Evolutionary conservation across 1,140 invertebrate species (phyloP).

Genomic region (Drosophila repletoides): DNA sequence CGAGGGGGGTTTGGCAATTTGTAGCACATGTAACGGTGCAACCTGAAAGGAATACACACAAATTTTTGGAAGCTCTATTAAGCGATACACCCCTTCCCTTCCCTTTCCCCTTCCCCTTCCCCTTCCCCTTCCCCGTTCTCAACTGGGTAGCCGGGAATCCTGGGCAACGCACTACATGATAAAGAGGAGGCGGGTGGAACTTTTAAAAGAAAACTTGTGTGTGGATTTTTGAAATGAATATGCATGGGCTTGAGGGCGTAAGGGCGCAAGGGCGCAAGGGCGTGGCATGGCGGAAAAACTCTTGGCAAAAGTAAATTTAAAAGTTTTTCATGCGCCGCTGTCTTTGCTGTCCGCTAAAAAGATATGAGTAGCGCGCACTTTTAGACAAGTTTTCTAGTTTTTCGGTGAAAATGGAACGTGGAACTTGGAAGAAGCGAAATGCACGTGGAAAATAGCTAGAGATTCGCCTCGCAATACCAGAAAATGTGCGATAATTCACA

Average conservation of each 20-base stretch:
- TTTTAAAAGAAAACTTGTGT: constrained; percentile 67
- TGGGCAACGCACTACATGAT: neutral
- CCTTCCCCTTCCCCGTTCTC: neutral
- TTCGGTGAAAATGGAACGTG: neutral
- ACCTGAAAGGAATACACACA: constrained; percentile 56
- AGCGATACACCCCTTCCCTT: constrained; percentile 30
- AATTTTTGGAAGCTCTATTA: constrained; percentile 77
- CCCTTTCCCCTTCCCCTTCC: neutral
- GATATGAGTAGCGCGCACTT: constrained; percentile 73
- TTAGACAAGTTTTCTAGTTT: constrained; percentile 79
- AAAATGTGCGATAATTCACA: constrained; percentile 80
- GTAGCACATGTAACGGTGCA: constrained; percentile 65
- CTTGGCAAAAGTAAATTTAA: constrained; percentile 81
- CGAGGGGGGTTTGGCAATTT: constrained; percentile 49
- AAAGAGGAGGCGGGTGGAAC: constrained; percentile 17
- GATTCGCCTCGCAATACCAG: constrained; percentile 45
- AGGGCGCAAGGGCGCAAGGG: constrained; percentile 4
- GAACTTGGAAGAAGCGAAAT: too few relatives aligned
- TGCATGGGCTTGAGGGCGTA: constrained; percentile 43
- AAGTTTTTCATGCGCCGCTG: constrained; percentile 68
- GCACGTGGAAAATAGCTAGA: constrained; percentile 33
- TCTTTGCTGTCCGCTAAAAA: constrained; percentile 37
- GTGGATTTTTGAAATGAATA: constrained; percentile 73
- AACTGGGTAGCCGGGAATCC: neutral
- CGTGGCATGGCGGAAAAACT: constrained; percentile 54